Base-by-base conservation (phyloP, 2,797 vertebrate genomes). In the Babyrousa celebensis region DNA sequence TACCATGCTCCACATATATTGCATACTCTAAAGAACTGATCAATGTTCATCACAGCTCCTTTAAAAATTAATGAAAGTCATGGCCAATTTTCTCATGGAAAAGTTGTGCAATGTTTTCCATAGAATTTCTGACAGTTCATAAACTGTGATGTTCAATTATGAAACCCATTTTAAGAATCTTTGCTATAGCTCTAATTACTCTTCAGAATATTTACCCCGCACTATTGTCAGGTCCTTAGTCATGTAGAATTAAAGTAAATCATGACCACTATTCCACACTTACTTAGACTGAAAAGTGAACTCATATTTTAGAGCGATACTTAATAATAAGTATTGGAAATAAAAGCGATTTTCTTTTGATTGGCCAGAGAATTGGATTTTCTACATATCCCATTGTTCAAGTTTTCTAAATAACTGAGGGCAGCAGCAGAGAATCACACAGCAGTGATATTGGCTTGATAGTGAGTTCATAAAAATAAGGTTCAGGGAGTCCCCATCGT, bases 351-450 rank as follows among this genome's bases (percentile, higher is more conserved):
- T 72, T 91, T 78, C 12, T 89, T 67, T 89, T 68, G 40, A 75
- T 29, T 94, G 23, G 68, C 20, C 9, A 84, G 54, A 93, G 92
- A 83, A 74, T 58, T 29, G 75, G 92, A 86, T 80, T 70, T 68
- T 58, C 21, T 91, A 21, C 20, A 54, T 58, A 70, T 20, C 20
- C 43, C 25, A 85, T 65, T 94, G 96, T 74, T 93, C 5, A 91
- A 79, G 12, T 75, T 96, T 85, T 88, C 52, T 84, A 79, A 95
- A 75, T 96, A 84, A 91, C 27, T 72, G 70, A 91, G 25, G 2
- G 80, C 48, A 36, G 20, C 4, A 92, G 54, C 23, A 87, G 54
- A 84, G 48, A 91, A 84, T 77, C 5, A 36, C 17, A 43, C 0
- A 75, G 43, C 21, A 71, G 14, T 29, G 25, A 68, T 60, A 40